Conservation (phyloP, 1,140 invertebrate genomes). For the Oncopodura yosiiana region DNA sequence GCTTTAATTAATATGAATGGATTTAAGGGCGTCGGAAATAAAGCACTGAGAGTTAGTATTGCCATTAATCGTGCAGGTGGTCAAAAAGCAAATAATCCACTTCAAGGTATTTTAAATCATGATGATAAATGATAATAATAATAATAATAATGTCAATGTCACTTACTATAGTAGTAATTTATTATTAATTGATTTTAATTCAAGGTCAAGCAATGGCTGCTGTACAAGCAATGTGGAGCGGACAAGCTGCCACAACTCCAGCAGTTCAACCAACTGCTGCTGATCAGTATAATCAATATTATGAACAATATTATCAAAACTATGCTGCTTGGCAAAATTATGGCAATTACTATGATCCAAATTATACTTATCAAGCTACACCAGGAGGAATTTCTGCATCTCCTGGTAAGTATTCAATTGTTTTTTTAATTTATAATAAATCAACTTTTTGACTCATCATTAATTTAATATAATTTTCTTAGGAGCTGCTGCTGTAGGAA, state of each 20-base stretch:
- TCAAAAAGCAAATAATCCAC: conserved; percentile 31
- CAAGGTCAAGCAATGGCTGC: conserved; percentile 34
- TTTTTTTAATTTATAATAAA: too few species aligned
- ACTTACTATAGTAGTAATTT: too few species aligned
- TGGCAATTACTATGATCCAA: conserved; percentile 36
- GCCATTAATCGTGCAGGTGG: conserved; percentile 35
- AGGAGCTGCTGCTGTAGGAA: too few species aligned
- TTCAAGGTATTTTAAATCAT: too few species aligned
- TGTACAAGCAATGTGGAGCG: conserved; percentile 35
- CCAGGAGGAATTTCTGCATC: neutral
- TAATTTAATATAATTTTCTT: too few species aligned
- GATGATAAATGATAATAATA: too few species aligned
- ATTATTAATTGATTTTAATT: too few species aligned
- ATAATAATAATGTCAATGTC: too few species aligned
- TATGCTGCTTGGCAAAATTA: conserved; percentile 49
- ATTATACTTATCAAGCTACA: conserved; percentile 22
- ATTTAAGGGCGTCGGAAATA: conserved; percentile 46
- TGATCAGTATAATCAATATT: conserved; percentile 41
- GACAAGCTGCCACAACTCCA: conserved; percentile 37
- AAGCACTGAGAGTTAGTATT: conserved; percentile 33
- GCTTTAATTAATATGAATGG: conserved; percentile 82
- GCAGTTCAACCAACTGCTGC: conserved; percentile 34
- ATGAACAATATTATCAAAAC: conserved; percentile 59
- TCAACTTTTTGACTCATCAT: too few species aligned
- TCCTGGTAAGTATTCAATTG: too few species aligned